Evolutionary conservation across 2,888 invertebrate species (phyloP), one percentile per base, ranked within the genome.

Genomic region (Scrobipalpa atriplicella): DNA sequence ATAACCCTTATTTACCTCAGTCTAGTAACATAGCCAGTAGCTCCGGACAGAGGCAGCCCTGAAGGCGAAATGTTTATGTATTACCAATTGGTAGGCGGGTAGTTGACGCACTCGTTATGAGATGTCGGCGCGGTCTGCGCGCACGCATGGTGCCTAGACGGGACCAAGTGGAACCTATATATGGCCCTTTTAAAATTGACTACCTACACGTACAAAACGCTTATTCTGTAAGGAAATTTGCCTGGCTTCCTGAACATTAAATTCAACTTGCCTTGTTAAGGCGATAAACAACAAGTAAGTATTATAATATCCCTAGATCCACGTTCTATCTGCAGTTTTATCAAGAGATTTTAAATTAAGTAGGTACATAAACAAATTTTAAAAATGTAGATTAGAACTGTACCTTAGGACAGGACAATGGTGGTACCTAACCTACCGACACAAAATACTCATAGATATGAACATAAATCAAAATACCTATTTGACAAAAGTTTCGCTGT

Each of bases 81-180:
- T 78, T 70, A 75, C 71, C 78, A 81, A 80, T 80, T 78, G 78
- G 78, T 75, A 70, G 69, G 62, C 69, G 70, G 78, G 74, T 78
- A 79, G 80, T 80, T 81, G 80, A 80, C 79, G 75, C 80, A 78
- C 80, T 81, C 78, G 81, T 81, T 82, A 80, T 77, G 78, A 81
- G 79, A 80, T 78, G 80, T 81, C 80, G 75, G 72, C 71, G 63
- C 70, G 70, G 54, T 41, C 43, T 65, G 63, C 52, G 66, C 64
- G 69, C n/a, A n/a, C 47, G 47, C 47, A 47, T 29, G 29, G 29
- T 29, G 29, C 47, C 47, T 47, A 47, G 43, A 43, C 13, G 43
- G 47, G 47, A 47, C 47, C 47, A n/a, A n/a, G 47, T 47, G 47
- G 6, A 16, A 16, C 47, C 47, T 43, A 13, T 47, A 16, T 47